Percentiles rank a stretch among this genome's conserved stretches.
Evolutionary conservation across 2,113 vertebrate genomes (phyloP).

Genomic region (Uria aalge): DNA sequence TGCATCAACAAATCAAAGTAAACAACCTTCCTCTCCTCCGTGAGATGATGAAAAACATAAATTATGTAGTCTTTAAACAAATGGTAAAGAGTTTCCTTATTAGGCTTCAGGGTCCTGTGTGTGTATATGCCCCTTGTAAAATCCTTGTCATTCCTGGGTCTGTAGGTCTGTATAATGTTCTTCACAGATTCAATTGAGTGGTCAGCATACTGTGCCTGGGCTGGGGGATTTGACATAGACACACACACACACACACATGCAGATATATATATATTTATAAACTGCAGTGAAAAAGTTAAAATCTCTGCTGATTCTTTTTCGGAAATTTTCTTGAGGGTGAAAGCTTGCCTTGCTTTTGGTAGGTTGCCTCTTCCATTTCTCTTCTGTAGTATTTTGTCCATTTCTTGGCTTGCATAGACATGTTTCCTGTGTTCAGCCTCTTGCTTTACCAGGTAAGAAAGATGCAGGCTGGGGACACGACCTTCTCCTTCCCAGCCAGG

Average conservation of each 20-base stretch:
- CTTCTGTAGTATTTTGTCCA: neutral
- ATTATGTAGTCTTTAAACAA: constrained; percentile 73
- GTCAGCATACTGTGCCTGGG: constrained; percentile 18
- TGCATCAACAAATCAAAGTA: constrained; percentile 71
- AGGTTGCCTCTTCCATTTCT: neutral
- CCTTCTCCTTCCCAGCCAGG: neutral
- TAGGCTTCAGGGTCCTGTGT: constrained; percentile 66
- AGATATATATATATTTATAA: neutral
- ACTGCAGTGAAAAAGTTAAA: neutral
- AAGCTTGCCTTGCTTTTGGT: neutral
- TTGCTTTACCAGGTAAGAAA: neutral
- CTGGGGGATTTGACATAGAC: constrained; percentile 5
- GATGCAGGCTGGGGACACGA: neutral
- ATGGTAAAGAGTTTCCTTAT: constrained; percentile 72
- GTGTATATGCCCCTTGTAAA: constrained; percentile 69
- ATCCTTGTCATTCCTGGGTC: constrained; percentile 60
- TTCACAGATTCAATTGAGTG: constrained; percentile 39
- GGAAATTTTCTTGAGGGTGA: neutral
- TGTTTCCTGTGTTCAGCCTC: neutral
- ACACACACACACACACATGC: neutral
- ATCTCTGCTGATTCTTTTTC: neutral
- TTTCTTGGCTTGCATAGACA: neutral
- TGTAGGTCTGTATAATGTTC: constrained; percentile 66
- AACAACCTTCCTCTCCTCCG: constrained; percentile 41
- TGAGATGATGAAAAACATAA: constrained; percentile 70